Conservation (phyloP, 2,797 vertebrate genomes). For the Hippocampus kuda region DNA sequence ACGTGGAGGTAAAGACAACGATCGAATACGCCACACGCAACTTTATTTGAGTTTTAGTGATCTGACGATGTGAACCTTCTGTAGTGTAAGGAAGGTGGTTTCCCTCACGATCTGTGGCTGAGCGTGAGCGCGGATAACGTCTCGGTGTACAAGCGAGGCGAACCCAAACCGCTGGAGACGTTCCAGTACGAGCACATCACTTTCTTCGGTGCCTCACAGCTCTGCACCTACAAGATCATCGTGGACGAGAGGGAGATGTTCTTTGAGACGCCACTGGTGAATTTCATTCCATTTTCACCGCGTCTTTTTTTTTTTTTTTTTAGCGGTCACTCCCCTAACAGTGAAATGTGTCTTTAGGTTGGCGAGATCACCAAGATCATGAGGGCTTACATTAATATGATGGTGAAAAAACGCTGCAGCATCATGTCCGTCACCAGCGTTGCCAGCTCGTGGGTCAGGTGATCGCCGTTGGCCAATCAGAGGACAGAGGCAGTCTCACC, state of each 20-base stretch:
- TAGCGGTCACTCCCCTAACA: slow-evolving; percentile 1
- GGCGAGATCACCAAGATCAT: slow-evolving; percentile 91
- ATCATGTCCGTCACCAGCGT: slow-evolving; percentile 79
- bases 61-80: slow-evolving; percentile 2
- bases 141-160: slow-evolving; percentile 85
- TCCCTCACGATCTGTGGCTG: slow-evolving; percentile 89
- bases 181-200: slow-evolving; percentile 90
- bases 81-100: slow-evolving; percentile 90
- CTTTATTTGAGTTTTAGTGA: neutral
- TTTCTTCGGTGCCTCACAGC: slow-evolving; percentile 86
- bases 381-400: slow-evolving; percentile 93
- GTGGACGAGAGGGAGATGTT: slow-evolving; percentile 91
- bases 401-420: slow-evolving; percentile 91
- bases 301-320: neutral
- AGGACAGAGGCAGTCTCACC: slow-evolving; percentile 22
- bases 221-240: slow-evolving; percentile 88
- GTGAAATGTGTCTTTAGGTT: slow-evolving; percentile 60
- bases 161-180: slow-evolving; percentile 83
- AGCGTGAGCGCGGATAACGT: slow-evolving; percentile 84
- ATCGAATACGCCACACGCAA: neutral
- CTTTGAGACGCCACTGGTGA: slow-evolving; percentile 86
- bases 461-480: slow-evolving; percentile 54
- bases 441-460: slow-evolving; percentile 77
- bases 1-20: slow-evolving; percentile 75
- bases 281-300: neutral